phyloP scores from a whole-genome alignment of 2,113 vertebrate genomes.

The Caloenas nicobarica region DNA sequence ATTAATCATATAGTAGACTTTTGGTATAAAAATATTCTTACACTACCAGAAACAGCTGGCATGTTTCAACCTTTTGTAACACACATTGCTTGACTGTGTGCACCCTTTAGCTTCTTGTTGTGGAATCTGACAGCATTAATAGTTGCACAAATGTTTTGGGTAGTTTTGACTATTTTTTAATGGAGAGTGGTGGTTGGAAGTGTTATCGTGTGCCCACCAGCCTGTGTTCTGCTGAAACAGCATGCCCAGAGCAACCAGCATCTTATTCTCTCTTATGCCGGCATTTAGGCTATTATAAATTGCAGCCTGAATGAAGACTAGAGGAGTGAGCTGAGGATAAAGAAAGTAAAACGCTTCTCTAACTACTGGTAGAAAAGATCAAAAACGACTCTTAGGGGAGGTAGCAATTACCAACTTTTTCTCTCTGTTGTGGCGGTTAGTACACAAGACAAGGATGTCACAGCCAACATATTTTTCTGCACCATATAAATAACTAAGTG shows the following conservation, averaged over 20 bases:
- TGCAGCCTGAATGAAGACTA: not conserved
- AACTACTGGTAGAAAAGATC: not conserved
- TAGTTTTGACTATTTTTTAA: not conserved
- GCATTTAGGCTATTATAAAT: not conserved
- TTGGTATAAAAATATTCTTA: not conserved
- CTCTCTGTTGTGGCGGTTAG: not conserved
- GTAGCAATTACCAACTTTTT: not conserved
- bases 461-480: not conserved
- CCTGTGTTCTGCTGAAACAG: not conserved
- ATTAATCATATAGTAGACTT: not conserved
- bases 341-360: not conserved
- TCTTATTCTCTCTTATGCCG: not conserved
- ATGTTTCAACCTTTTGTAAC: not conserved
- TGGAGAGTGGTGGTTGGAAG: not conserved
- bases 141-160: not conserved
- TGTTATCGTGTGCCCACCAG: not conserved
- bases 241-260: not conserved
- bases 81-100: rapidly evolving
- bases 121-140: not conserved
- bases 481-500: not conserved
- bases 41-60: rapidly evolving
- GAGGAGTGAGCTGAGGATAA: not conserved
- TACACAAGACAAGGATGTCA: not conserved
- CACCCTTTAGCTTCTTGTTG: not conserved
- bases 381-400: not conserved